phyloP scores from a whole-genome alignment of 2,113 vertebrate species.

The Tetrao urogallus region DNA sequence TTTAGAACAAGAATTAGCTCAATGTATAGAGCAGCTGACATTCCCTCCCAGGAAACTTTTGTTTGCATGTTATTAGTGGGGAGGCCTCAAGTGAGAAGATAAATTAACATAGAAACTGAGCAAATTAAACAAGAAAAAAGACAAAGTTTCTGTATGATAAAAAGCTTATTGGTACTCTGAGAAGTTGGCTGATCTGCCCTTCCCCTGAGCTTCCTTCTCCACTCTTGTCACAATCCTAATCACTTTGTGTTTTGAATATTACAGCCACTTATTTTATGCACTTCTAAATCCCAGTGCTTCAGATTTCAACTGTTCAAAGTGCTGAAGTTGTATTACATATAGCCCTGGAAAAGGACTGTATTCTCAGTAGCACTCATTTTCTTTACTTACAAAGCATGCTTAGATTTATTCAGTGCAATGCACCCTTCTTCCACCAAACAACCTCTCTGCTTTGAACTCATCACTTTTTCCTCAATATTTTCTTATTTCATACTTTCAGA shows the following conservation, averaged over 20 bases:
- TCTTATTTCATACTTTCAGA: not conserved
- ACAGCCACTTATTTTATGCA: not conserved
- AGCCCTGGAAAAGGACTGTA: not conserved
- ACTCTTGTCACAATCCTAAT: not conserved
- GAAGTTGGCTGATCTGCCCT: not conserved
- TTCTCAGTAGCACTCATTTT: not conserved
- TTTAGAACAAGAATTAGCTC: not conserved
- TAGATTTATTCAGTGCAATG: not conserved
- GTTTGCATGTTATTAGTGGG: not conserved
- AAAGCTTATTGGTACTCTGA: not conserved
- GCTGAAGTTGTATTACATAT: not conserved
- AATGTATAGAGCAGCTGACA: not conserved
- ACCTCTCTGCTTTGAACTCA: not conserved
- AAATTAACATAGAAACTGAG: conserved; percentile 6
- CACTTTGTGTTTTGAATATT: not conserved
- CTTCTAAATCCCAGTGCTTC: not conserved
- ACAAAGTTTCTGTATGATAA: not conserved
- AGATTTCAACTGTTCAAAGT: not conserved
- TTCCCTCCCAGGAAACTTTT: not conserved
- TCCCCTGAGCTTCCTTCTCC: not conserved
- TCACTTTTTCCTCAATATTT: not conserved
- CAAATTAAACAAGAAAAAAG: not conserved
- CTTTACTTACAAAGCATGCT: not conserved
- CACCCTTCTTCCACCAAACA: not conserved
- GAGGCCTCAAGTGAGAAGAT: not conserved